Conservation (phyloP, 1,140 invertebrate species). For the Macrostomum lignano region DNA sequence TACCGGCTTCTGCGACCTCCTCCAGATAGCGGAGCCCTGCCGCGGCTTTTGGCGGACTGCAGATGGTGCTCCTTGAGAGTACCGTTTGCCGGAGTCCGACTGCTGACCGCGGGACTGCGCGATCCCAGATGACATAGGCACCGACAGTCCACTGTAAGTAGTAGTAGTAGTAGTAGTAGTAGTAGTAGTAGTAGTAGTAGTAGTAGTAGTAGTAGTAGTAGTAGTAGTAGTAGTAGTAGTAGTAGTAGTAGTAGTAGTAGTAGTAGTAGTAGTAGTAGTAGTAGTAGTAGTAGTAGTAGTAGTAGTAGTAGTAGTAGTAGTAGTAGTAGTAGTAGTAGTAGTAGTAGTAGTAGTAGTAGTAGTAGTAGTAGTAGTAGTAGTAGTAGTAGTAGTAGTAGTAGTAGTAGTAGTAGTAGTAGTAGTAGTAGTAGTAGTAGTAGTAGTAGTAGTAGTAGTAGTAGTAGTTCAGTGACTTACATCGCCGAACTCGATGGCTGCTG, state of each 20-base stretch:
- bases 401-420: conserved; percentile 7
- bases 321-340: conserved; percentile 1
- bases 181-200: conserved; percentile 4
- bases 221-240: conserved; percentile 3
- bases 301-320: conserved; percentile 4
- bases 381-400: conserved; percentile 9
- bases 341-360: conserved; percentile 5
- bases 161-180: conserved; percentile 3
- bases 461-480: too few relatives aligned
- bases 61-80: too few relatives aligned
- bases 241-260: conserved; percentile 4
- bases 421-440: neutral
- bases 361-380: conserved; percentile 8
- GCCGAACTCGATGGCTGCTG: too few relatives aligned
- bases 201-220: conserved; percentile 4
- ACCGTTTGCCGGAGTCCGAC: too few relatives aligned
- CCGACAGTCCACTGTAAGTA: conserved; percentile 6
- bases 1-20: too few relatives aligned
- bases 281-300: conserved; percentile 3
- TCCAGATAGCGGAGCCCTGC: too few relatives aligned
- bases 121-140: too few relatives aligned
- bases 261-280: conserved; percentile 1
- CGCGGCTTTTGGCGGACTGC: too few relatives aligned
- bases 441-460: conserved; percentile 4
- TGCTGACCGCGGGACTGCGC: too few relatives aligned